Base-by-base conservation (phyloP, 2,888 invertebrate species). In the Embidobia sp. region DNA sequence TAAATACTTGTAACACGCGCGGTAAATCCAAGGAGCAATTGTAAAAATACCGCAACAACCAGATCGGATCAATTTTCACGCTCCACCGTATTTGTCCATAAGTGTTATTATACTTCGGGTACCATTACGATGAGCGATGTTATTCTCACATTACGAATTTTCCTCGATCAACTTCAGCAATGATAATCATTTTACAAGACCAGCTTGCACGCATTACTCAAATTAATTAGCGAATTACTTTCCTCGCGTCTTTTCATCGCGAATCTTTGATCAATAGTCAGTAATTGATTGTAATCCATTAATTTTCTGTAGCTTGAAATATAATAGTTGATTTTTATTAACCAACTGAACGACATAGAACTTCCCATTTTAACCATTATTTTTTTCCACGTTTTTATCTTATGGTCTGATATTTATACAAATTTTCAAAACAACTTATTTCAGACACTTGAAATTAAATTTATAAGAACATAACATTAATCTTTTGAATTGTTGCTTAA, bases 41-140 rank as follows among this genome's bases (percentile, higher is more conserved):
- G 31, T 26, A 57, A 64, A 76, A 70, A 64, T 49, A 10, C 75
- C 61, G 79, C 81, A 81, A 83, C 83, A 83, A 83, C 82, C 83
- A 84, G 82, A 84, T 84, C 83, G 84, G 81, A 85, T 85, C 82
- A 79, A 85, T 85, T 85, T 84, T 55, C 81, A 81, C 80, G 73
- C 81, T 82, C 80, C 82, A 82, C 81, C 79, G 66, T 55, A 79
- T 66, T 76, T 76, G 78, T 76, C 42, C 51, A 55, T 69, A 66
- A 55, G 69, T 55, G 63, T 73, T 77, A 73, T 73, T 69, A 67
- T 73, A 51, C 37, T 46, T 53, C 61, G 44, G 51, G 44, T 44
- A 70, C 66, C 57, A 59, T 42, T 40, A 31, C 33, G 46, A 67
- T 69, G 73, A 77, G 53, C 63, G 57, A 73, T 46, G 66, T 13